Evolutionary conservation across 2,113 vertebrate genomes (phyloP).

Genomic region (Lagopus leucura): DNA sequence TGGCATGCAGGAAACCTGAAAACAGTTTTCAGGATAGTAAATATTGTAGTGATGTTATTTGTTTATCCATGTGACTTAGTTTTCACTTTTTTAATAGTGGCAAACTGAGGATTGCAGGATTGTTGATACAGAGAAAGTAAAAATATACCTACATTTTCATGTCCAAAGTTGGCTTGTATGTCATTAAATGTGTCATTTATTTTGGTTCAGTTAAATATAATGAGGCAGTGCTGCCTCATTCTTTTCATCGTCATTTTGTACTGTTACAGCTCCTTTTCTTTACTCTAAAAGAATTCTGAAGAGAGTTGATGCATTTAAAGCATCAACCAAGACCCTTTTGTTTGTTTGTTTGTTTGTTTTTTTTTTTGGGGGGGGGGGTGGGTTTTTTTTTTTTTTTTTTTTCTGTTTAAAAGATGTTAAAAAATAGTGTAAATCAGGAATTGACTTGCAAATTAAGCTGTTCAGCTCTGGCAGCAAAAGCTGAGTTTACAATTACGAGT

Average conservation of each 20-base stretch:
- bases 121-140: background rate
- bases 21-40: background rate
- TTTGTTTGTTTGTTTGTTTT: background rate
- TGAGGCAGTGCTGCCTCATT: background rate
- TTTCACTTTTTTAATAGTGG: background rate
- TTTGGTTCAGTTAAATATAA: background rate
- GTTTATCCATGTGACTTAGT: background rate
- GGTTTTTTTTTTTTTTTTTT: background rate
- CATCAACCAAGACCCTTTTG: background rate
- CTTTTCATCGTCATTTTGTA: constrained; percentile 25
- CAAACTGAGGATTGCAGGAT: background rate
- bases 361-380: background rate
- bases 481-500: background rate
- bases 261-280: background rate
- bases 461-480: background rate
- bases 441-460: constrained; percentile 40
- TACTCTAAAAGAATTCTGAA: background rate
- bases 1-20: background rate
- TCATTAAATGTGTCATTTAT: background rate
- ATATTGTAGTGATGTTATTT: background rate
- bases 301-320: constrained; percentile 18
- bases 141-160: background rate
- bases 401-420: constrained; percentile 2
- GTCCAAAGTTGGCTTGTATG: background rate
- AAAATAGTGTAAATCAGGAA: constrained; percentile 31